Conservation (phyloP, 2,888 invertebrate species). For the Dicycla oo region DNA sequence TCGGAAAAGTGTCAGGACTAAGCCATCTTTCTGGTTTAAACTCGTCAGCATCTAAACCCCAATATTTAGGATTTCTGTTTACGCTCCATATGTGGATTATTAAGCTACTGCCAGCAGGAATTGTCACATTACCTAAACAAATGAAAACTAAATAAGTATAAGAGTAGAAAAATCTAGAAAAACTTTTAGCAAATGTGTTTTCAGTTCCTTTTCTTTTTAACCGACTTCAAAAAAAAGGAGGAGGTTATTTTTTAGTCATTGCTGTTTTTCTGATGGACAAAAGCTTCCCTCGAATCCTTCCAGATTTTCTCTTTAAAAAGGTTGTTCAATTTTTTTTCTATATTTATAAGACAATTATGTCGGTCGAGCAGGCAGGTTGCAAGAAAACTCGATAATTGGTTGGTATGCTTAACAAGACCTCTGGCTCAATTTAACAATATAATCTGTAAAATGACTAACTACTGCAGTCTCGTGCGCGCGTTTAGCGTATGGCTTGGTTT, state of each 20-base stretch:
- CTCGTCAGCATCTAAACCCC: constrained; percentile 46
- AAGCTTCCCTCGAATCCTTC: background rate
- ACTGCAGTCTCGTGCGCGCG: background rate
- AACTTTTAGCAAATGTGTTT: background rate
- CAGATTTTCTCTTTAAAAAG: background rate
- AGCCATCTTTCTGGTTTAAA: constrained; percentile 55
- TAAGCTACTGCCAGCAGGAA: constrained; percentile 53
- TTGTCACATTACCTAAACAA: constrained; percentile 41
- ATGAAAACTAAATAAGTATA: background rate
- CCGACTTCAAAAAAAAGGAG: background rate
- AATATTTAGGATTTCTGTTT: constrained; percentile 39
- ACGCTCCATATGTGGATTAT: constrained; percentile 35
- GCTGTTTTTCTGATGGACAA: background rate
- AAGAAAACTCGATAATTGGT: too few relatives aligned
- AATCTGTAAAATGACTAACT: background rate
- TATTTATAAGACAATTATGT: too few relatives aligned
- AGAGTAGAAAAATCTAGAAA: background rate
- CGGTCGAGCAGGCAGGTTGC: too few relatives aligned
- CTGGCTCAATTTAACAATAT: background rate
- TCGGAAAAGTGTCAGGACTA: constrained; percentile 5
- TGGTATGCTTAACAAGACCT: too few relatives aligned
- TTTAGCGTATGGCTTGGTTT: background rate
- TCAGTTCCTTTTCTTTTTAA: background rate
- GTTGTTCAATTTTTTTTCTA: too few relatives aligned
- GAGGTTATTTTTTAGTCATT: background rate